Base-by-base conservation (phyloP, 2,113 vertebrate genomes). In the Laticauda laticaudata region DNA sequence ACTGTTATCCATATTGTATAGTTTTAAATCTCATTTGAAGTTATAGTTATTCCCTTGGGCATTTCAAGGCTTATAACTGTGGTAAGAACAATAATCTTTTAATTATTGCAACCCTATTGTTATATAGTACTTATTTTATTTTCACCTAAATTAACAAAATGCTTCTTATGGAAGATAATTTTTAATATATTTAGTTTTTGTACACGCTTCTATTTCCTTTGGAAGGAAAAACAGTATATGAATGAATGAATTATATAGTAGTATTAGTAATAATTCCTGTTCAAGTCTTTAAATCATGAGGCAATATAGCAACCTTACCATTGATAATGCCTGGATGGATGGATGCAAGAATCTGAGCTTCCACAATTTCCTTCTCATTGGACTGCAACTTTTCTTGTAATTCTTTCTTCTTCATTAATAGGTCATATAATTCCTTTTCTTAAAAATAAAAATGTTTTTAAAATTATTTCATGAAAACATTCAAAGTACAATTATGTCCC, bases 301-400 rank as follows among this genome's bases (percentile, higher is more conserved):
- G 54, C 88, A 92, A 43, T 23, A 39, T 14, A 34, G 21, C 3
- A 10, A 29, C 11, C 91, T 55, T 92, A 92, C 91, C 91, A 75
- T 51, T 88, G 14, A 92, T 39, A 56, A 61, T 75, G n/a, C 61
- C 51, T 75, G 86, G 91, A 14, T 92, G 59, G 18, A 64, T 43
- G 39, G 24, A 39, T 55, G 86, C 59, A 55, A 88, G 23, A 29
- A 5, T 61, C 26, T 75, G 59, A 89, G 86, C 61, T 88, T 92
- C 87, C 43, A 75, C 48, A 45, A 89, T 51, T n/a, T 92, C 59
- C 43, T 92, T 92, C 59, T 69, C 21, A 55, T 88, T 92, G 43
- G 86, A 88, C 54, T 29, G 23, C 86, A 92, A 88, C 87, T 92
- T 75, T 69, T 69, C 48, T 18, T 88, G n/a, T 55, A 92, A 92